Percentiles rank a stretch among this genome's conserved stretches.
Evolutionary conservation across 2,113 vertebrate genomes (phyloP).

Genomic region (Cepphus grylle): DNA sequence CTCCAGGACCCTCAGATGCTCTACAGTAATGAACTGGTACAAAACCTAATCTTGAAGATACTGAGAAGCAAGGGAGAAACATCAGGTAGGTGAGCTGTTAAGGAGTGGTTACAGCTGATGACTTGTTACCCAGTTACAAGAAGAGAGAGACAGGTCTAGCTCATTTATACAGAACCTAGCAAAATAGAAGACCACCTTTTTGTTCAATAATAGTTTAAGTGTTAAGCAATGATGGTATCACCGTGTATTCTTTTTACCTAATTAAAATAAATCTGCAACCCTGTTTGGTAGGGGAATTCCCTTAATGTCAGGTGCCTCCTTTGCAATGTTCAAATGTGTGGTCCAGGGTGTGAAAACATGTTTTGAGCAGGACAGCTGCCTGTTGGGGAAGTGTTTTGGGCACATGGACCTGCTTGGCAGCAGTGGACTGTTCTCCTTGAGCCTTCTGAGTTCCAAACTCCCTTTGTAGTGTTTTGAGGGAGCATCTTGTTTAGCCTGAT

Average conservation of each 20-base stretch:
- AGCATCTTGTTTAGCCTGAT: not conserved
- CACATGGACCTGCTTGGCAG: not conserved
- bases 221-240: not conserved
- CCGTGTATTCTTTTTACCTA: not conserved
- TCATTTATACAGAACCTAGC: not conserved
- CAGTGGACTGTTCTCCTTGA: not conserved
- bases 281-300: not conserved
- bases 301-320: not conserved
- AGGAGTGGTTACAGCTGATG: not conserved
- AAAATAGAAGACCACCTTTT: not conserved
- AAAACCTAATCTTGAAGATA: not conserved
- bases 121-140: not conserved
- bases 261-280: not conserved
- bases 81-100: not conserved
- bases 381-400: not conserved
- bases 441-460: not conserved
- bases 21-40: not conserved
- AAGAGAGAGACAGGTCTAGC: not conserved
- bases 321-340: not conserved
- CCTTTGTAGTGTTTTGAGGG: not conserved
- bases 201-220: not conserved
- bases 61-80: not conserved
- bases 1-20: not conserved
- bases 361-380: not conserved
- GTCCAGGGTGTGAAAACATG: not conserved